Conservation (phyloP, 1,140 invertebrate species). For the Branchinecta lindahli region DNA sequence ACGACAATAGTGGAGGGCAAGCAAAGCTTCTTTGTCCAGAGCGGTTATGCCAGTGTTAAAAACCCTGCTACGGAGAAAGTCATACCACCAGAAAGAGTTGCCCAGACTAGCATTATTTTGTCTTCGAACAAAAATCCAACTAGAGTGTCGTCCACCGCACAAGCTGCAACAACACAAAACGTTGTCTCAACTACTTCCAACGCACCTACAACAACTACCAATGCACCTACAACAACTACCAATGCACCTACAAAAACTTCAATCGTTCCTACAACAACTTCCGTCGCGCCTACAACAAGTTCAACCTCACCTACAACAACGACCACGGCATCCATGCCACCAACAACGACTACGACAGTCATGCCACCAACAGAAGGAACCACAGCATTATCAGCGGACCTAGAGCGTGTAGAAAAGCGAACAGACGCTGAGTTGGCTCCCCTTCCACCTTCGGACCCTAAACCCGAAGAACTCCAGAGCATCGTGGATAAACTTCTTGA, state of each 20-base stretch:
- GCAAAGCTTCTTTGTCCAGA: background rate
- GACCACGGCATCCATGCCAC: too few species aligned
- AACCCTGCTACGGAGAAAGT: background rate
- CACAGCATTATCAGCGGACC: too few species aligned
- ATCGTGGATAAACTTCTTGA: constrained; percentile 3
- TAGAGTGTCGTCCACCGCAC: background rate
- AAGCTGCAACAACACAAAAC: background rate
- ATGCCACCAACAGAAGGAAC: too few species aligned
- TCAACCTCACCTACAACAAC: too few species aligned
- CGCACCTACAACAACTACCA: background rate
- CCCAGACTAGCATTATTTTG: background rate
- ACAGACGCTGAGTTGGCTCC: background rate
- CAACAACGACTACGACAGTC: too few species aligned
- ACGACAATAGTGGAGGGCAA: too few species aligned
- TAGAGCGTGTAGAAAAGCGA: background rate
- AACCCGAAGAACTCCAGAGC: background rate
- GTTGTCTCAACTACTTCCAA: background rate
- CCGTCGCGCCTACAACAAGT: too few species aligned
- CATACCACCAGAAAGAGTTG: background rate
- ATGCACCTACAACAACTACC: background rate
- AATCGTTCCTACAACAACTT: too few species aligned
- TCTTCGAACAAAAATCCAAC: background rate
- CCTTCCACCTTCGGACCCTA: background rate
- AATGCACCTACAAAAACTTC: background rate
- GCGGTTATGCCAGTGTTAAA: background rate